Evolutionary conservation across 2,888 invertebrate species (phyloP).

Genomic region (Drosophila multiciliata): DNA sequence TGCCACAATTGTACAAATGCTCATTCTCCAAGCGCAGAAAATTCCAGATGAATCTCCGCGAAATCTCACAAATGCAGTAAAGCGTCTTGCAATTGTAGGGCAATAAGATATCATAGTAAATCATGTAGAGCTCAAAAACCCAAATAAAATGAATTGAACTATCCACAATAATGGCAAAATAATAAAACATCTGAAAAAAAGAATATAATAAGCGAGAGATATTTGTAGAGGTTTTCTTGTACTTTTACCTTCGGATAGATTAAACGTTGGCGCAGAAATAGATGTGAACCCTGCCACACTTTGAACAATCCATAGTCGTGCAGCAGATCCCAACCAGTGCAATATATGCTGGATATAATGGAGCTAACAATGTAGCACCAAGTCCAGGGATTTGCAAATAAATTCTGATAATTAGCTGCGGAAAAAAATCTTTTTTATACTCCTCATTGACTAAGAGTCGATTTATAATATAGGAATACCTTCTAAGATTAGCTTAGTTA

Average conservation of each 20-base stretch:
- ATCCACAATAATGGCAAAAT: constrained; percentile 98
- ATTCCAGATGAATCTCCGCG: constrained; percentile 97
- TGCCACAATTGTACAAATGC: constrained; percentile 98
- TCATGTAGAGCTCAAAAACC: constrained; percentile 92
- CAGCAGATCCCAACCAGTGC: constrained; percentile 97
- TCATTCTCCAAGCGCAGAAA: constrained; percentile 99
- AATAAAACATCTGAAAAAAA: constrained; percentile 87
- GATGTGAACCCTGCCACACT: constrained; percentile 93
- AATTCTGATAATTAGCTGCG: constrained; percentile 86
- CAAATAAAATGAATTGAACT: constrained; percentile 95
- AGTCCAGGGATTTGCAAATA: constrained; percentile 91
- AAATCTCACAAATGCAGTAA: constrained; percentile 92
- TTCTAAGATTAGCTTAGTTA: neutral
- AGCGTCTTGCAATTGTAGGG: constrained; percentile 92
- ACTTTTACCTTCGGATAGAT: constrained; percentile 93
- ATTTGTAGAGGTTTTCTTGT: neutral
- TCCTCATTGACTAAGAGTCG: neutral
- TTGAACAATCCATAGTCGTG: constrained; percentile 99
- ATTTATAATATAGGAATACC: neutral
- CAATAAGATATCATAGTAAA: constrained; percentile 89
- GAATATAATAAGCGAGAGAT: neutral
- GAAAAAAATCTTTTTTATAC: neutral
- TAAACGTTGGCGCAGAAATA: constrained; percentile 95
- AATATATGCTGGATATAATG: constrained; percentile 94
- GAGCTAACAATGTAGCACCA: constrained; percentile 94